phyloP scores from a whole-genome alignment of 2,888 invertebrate genomes.

The Limnephilus auricula region DNA sequence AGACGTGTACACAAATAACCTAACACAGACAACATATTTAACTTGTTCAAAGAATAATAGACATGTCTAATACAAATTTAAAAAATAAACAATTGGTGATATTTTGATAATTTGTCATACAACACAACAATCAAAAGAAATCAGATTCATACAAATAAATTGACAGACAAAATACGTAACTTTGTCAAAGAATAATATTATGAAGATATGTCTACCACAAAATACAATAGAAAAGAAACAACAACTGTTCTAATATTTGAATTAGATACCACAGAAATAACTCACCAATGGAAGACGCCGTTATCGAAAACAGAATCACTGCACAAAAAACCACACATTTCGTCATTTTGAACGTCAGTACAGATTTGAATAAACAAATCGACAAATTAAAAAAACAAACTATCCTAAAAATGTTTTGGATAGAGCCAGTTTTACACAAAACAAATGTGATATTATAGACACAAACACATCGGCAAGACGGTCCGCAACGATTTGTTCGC shows the following conservation, averaged over 20 bases:
- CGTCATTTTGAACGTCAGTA: slow-evolving; percentile 6
- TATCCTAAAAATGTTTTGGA: background rate
- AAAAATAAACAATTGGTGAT: background rate
- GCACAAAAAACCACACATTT: background rate
- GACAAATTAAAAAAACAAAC: background rate
- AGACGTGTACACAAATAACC: too few relatives aligned
- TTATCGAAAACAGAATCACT: slow-evolving; percentile 5
- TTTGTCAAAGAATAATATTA: background rate
- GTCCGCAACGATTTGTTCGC: background rate
- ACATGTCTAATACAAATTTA: background rate
- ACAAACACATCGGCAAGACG: background rate
- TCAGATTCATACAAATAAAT: background rate
- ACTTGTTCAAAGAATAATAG: background rate
- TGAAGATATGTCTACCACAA: background rate
- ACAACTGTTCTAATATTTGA: background rate
- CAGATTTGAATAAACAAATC: background rate
- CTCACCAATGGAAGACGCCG: background rate
- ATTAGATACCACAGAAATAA: background rate
- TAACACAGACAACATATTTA: background rate
- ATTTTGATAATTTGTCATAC: too few relatives aligned
- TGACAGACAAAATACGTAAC: background rate
- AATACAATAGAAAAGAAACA: background rate
- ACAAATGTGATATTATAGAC: background rate
- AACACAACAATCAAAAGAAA: background rate
- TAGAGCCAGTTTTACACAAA: background rate